Evolutionary conservation across 1,140 invertebrate species (phyloP), one percentile per base, ranked within the genome.

Genomic region (Conus ventricosus): DNA sequence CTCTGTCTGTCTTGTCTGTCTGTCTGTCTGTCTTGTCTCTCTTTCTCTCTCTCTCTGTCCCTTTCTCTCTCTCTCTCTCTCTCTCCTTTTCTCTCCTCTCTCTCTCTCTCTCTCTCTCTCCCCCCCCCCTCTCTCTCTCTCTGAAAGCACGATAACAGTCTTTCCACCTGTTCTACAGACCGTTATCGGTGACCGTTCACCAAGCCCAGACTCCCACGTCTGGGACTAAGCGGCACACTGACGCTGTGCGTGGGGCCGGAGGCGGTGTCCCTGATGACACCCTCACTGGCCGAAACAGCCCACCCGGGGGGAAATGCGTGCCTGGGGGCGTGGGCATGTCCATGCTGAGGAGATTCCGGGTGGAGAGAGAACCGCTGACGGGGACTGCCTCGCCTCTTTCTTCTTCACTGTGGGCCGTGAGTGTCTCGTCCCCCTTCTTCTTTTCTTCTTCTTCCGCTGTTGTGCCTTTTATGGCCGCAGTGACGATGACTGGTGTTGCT

Each of bases 371-470:
- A 23, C 87, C 90, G 39, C 75, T 53, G 13, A 88, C 90, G 54
- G 89, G 89, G 89, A 8, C 84, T 89, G n/a, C 75, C 71, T 55
- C 86, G 87, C 5, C 80, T 92, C 20, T 80, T 93, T 17, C 86
- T 89, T 4, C 91, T 93, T 0, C 89, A 93, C 67, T 90, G 90
- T 88, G 92, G 92, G 71, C 90, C 91, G 92, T 93, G 87, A 93
- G 92, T 92, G 39, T 11, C 17, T 63, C 17, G 10, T 63, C 17
- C 17, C 17, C 4, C 60, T 4, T 63, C 17, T 4, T n/a, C n/a
- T n/a, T n/a, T n/a, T n/a, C n/a, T 63, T 4, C 17, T 63, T 63
- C 60, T 63, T 4, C 17, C 17, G 39, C 39, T 39, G 39, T 39
- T 39, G 39, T 39, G 39, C 39, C 39, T 39, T 39, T 39, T 1